Evolutionary conservation across 1,140 invertebrate genomes (phyloP).

Genomic region (Lamellibrachia luymesi): DNA sequence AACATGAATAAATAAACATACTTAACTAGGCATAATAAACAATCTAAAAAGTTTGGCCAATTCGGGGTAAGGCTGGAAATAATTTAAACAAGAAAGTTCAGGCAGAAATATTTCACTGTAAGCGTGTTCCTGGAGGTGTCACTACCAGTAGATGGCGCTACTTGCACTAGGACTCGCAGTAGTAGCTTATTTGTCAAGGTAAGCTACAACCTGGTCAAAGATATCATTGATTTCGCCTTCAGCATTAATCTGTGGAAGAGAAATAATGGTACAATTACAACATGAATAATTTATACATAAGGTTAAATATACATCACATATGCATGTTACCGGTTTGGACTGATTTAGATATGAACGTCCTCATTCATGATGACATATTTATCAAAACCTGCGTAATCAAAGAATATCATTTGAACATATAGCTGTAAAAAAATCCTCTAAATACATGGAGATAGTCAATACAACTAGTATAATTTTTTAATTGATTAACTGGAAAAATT

Average conservation of each 20-base stretch:
- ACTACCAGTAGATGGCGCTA: background rate
- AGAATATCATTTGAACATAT: too few relatives aligned
- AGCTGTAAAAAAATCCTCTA: too few relatives aligned
- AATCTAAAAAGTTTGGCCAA: background rate
- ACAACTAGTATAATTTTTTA: too few relatives aligned
- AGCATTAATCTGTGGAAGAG: constrained; percentile 70
- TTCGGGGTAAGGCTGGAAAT: background rate
- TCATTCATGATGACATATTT: too few relatives aligned
- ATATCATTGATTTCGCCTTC: constrained; percentile 73
- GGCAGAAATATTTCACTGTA: background rate
- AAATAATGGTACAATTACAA: background rate
- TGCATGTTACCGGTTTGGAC: too few relatives aligned
- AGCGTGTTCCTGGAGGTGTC: background rate
- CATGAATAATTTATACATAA: too few relatives aligned
- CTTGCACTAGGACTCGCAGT: background rate
- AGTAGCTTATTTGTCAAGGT: constrained; percentile 57
- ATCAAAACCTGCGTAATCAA: too few relatives aligned
- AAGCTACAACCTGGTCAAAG: constrained; percentile 69
- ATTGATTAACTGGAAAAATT: too few relatives aligned
- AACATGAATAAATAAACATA: background rate
- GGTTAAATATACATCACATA: too few relatives aligned
- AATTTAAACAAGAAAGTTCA: background rate
- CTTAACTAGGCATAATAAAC: background rate
- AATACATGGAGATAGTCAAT: too few relatives aligned
- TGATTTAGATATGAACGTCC: too few relatives aligned